These are phyloP conservation scores for Tyrophagus putrescentiae DNA, from an alignment of 1,140 invertebrate genomes.

Conservation along the genomic window DNA sequence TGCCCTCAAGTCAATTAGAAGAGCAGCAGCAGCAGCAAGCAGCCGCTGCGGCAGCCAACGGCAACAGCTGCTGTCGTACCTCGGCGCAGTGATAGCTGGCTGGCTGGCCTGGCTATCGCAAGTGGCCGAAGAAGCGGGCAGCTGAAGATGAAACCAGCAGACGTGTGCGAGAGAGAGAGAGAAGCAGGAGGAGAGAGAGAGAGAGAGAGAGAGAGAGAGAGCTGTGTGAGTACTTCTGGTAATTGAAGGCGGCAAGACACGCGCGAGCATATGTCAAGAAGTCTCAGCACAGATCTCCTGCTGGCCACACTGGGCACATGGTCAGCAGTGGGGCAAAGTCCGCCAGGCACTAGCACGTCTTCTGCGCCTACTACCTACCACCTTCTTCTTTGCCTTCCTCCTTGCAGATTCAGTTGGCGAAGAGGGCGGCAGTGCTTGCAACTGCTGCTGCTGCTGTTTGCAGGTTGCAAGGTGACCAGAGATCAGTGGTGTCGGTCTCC, in stretches of 20 bases:
- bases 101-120: too few species aligned
- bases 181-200: background rate
- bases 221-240: background rate
- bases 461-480: background rate
- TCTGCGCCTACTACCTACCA: too few species aligned
- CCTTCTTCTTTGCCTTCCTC: too few species aligned
- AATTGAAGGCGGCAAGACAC: background rate
- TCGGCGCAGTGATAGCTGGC: too few species aligned
- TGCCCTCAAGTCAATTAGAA: conserved; percentile 14
- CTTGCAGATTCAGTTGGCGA: too few species aligned
- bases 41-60: too few species aligned
- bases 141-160: conserved; percentile 15
- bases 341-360: background rate
- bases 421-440: too few species aligned
- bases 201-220: background rate
- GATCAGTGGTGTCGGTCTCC: too few species aligned
- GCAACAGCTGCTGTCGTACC: too few species aligned
- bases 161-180: conserved; percentile 8
- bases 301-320: background rate
- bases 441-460: background rate
- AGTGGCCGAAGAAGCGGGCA: background rate
- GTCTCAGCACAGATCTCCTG: too few species aligned
- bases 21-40: conserved; percentile 3
- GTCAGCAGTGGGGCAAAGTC: background rate
- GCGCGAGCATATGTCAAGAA: conserved; percentile 11